phyloP scores from a whole-genome alignment of 2,113 vertebrate species.

The Benitochromis conjunctus region DNA sequence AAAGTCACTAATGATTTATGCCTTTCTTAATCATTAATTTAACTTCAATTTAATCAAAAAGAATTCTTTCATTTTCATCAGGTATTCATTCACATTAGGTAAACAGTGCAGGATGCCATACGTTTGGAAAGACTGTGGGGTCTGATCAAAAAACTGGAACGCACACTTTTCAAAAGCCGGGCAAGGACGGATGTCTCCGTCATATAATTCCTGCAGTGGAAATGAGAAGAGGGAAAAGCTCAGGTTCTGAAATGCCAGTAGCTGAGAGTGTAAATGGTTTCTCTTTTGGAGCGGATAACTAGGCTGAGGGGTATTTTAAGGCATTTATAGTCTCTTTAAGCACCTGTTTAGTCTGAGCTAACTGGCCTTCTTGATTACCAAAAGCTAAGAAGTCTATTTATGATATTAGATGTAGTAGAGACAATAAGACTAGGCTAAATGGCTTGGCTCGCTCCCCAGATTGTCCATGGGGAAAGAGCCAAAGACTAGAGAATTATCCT shows the following conservation, averaged over 20 bases:
- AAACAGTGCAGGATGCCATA: not conserved
- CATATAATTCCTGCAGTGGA: not conserved
- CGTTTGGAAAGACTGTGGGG: not conserved
- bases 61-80: not conserved
- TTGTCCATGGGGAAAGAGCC: not conserved
- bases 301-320: not conserved
- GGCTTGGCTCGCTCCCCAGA: not conserved
- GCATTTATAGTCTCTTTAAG: not conserved
- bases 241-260: not conserved
- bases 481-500: not conserved
- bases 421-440: not conserved
- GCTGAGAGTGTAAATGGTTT: not conserved
- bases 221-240: not conserved
- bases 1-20: not conserved
- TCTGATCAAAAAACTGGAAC: not conserved
- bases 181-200: not conserved
- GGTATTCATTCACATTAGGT: not conserved
- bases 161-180: not conserved
- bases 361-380: not conserved
- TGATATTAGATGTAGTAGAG: not conserved
- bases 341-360: not conserved
- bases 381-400: not conserved
- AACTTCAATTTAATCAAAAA: not conserved
- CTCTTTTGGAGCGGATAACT: not conserved
- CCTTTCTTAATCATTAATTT: not conserved